Conservation (phyloP, 2,113 vertebrate genomes). For the Amblyopsis rosae region DNA sequence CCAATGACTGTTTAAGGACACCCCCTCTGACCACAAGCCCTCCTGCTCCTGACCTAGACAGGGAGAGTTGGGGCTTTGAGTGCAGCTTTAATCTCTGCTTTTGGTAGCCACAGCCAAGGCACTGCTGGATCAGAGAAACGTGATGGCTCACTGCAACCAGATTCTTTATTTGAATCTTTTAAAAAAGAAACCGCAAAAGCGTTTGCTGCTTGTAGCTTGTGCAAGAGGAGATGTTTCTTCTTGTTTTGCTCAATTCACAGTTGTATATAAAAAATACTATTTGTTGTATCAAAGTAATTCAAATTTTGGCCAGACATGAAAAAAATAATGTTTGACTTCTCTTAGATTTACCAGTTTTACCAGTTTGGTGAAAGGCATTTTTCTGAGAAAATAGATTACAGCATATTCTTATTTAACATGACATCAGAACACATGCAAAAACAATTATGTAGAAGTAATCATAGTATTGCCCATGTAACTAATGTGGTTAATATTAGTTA, state of each 20-base stretch:
- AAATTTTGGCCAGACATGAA: conserved; percentile 72
- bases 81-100: conserved; percentile 59
- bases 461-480: conserved; percentile 45
- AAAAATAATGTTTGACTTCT: conserved; percentile 73
- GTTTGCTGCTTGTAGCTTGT: conserved; percentile 47
- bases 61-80: conserved; percentile 54
- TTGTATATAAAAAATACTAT: conserved; percentile 75
- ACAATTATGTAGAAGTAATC: conserved; percentile 35
- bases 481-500: conserved; percentile 51
- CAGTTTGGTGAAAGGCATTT: conserved; percentile 91
- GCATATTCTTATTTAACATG: conserved; percentile 37
- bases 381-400: conserved; percentile 48
- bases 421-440: conserved; percentile 70
- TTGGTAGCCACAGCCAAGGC: conserved; percentile 74
- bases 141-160: conserved; percentile 46
- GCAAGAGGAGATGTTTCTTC: conserved; percentile 29
- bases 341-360: conserved; percentile 74
- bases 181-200: conserved; percentile 51
- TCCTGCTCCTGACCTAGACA: conserved; percentile 13
- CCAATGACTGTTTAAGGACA: conserved; percentile 78
- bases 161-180: conserved; percentile 58
- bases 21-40: conserved; percentile 54
- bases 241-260: conserved; percentile 77
- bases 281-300: conserved; percentile 80
- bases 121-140: conserved; percentile 72